Conservation (phyloP, 2,113 vertebrate genomes). For the Sigmodon hispidus region DNA sequence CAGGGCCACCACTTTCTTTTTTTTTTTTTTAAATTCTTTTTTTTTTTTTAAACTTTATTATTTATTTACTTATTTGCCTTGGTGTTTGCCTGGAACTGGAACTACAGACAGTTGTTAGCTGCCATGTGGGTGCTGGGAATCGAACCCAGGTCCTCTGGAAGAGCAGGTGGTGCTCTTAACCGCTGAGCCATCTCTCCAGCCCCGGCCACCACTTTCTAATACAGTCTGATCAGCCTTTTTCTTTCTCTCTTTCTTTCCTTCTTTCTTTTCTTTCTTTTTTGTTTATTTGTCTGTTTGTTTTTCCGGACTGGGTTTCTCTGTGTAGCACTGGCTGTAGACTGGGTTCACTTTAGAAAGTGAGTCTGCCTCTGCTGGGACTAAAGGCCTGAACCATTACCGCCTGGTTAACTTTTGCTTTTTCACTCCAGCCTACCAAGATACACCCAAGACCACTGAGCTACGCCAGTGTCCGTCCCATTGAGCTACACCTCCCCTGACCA, state of each 20-base stretch:
- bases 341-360: too few relatives aligned
- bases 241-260: too few relatives aligned
- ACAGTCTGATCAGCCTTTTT: background rate
- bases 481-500: background rate
- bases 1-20: background rate
- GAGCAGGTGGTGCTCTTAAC: too few relatives aligned
- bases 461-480: background rate
- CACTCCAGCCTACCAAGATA: background rate
- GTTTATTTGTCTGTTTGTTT: background rate
- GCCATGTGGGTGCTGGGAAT: too few relatives aligned
- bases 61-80: too few relatives aligned
- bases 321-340: background rate
- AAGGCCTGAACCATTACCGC: background rate
- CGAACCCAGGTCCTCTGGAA: too few relatives aligned
- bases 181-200: too few relatives aligned
- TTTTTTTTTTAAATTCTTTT: too few relatives aligned
- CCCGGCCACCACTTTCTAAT: constrained; percentile 13
- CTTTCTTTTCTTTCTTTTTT: too few relatives aligned
- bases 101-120: too few relatives aligned
- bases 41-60: too few relatives aligned
- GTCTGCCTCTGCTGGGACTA: background rate
- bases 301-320: background rate
- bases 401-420: background rate
- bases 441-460: background rate
- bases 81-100: too few relatives aligned